Evolutionary conservation across 2,888 invertebrate species (phyloP).

Genomic region (Tromatobia lineatoria): DNA sequence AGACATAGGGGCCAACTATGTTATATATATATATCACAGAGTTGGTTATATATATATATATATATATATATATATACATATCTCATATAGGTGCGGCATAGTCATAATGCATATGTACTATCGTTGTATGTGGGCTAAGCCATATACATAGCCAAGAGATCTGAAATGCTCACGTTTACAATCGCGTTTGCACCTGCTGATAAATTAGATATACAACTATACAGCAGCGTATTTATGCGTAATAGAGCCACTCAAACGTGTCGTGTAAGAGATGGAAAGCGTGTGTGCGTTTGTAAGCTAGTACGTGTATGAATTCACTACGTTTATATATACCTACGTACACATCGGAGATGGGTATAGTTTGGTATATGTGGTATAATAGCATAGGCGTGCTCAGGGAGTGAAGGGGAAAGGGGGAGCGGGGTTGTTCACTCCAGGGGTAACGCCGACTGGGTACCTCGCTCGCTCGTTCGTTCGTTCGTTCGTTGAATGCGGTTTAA

Average conservation of each 20-base stretch:
- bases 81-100: neutral
- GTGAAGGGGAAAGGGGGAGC: constrained; percentile 32
- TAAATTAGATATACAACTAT: constrained; percentile 31
- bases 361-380: constrained; percentile 22
- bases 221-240: constrained; percentile 16
- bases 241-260: constrained; percentile 40
- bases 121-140: neutral
- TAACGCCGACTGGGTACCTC: constrained; percentile 67
- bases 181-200: constrained; percentile 36
- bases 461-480: constrained; percentile 75
- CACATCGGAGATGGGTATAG: constrained; percentile 66
- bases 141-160: neutral
- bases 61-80: neutral
- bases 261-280: constrained; percentile 37
- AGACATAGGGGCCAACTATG: neutral
- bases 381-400: constrained; percentile 32
- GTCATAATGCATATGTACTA: neutral
- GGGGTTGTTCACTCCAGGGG: constrained; percentile 56
- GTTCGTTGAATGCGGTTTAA: constrained; percentile 85
- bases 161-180: neutral
- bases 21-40: constrained; percentile 2
- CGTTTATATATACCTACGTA: constrained; percentile 72
- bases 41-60: neutral
- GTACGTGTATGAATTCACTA: constrained; percentile 56
- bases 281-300: constrained; percentile 42